A percentile compares a stretch with the other conserved stretches of the same genome.
Conservation (phyloP, 2,888 invertebrate species). For the Sarcophaga caerulescens region DNA sequence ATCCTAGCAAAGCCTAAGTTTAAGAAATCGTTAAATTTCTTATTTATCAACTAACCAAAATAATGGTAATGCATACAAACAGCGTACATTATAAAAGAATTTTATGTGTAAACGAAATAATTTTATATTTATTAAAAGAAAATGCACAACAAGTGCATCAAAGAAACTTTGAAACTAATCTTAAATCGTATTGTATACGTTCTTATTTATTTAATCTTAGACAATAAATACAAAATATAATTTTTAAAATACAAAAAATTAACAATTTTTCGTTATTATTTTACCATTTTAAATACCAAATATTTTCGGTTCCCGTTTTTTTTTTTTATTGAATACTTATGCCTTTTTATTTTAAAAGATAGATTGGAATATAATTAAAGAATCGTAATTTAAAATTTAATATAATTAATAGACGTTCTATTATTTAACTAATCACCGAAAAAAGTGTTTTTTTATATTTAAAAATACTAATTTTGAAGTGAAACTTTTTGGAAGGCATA, state of each 20-base stretch:
- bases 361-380: too few relatives aligned
- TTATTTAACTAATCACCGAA: too few relatives aligned
- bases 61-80: constrained; percentile 24
- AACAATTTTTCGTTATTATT: background rate
- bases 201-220: constrained; percentile 43
- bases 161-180: constrained; percentile 32
- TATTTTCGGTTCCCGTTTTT: too few relatives aligned
- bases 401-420: too few relatives aligned
- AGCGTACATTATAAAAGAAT: constrained; percentile 37
- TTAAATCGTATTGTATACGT: constrained; percentile 45
- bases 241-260: constrained; percentile 18
- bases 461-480: too few relatives aligned
- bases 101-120: constrained; percentile 23
- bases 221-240: constrained; percentile 46
- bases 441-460: too few relatives aligned
- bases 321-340: too few relatives aligned
- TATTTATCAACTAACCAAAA: background rate
- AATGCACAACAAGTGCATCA: background rate
- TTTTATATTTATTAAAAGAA: constrained; percentile 37
- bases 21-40: constrained; percentile 31
- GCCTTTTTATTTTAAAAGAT: too few relatives aligned
- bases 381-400: too few relatives aligned
- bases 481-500: too few relatives aligned
- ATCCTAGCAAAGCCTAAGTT: constrained; percentile 49
- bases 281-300: too few relatives aligned